Evolutionary conservation across 2,888 invertebrate species (phyloP).

Genomic region (Luperina testacea): DNA sequence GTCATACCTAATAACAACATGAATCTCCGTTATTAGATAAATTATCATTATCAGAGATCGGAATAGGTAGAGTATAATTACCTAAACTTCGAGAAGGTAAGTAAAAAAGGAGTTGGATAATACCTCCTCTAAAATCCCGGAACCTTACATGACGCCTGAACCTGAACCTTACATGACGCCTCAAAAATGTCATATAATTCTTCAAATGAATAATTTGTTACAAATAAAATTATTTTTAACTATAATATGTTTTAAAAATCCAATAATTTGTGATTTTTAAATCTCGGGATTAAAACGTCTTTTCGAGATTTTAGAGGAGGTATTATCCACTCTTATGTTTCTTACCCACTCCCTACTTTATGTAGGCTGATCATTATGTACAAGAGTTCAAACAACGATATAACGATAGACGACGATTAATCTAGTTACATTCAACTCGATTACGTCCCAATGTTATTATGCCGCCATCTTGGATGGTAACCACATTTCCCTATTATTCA

Average conservation of each 20-base stretch:
- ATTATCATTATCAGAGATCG: too few relatives aligned
- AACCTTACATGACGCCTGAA: too few relatives aligned
- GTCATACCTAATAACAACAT: background rate
- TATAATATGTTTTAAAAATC: too few relatives aligned
- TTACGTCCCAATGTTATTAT: conserved; percentile 27
- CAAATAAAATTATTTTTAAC: too few relatives aligned
- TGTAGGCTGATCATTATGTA: background rate
- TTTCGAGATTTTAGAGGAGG: background rate
- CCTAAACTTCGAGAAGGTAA: background rate
- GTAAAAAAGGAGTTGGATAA: background rate
- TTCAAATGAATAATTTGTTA: background rate
- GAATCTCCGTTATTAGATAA: too few relatives aligned
- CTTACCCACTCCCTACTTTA: background rate
- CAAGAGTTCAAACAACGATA: conserved; percentile 17
- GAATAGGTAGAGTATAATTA: background rate
- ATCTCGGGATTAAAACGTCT: background rate
- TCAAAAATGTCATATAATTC: background rate
- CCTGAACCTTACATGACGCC: too few relatives aligned
- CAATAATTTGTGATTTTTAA: background rate
- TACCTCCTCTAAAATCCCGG: background rate
- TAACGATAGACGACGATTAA: conserved; percentile 4
- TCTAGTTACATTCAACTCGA: conserved; percentile 37
- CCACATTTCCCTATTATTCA: conserved; percentile 26
- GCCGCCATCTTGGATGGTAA: conserved; percentile 20
- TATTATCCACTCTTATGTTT: background rate